Conservation (phyloP, 2,888 invertebrate genomes). For the Drosophila emarginata region DNA sequence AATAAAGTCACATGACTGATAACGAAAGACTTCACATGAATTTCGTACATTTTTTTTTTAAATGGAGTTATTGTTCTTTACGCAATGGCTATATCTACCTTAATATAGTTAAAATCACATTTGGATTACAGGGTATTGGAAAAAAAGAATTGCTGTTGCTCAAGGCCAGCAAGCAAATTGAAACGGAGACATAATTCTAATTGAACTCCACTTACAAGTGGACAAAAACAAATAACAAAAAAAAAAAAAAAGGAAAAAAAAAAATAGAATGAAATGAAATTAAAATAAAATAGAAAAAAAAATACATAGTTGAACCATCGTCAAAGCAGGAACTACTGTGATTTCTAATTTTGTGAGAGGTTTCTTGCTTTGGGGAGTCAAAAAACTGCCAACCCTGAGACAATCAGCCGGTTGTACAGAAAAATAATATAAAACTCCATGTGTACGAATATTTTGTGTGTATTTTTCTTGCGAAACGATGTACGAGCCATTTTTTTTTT, state of each 20-base stretch:
- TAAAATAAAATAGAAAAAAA: background rate
- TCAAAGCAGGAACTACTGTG: slow-evolving; percentile 36
- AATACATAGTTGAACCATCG: background rate
- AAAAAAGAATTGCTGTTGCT: slow-evolving; percentile 19
- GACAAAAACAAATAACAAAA: background rate
- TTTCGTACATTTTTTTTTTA: too few species aligned
- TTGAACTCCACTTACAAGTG: slow-evolving; percentile 21
- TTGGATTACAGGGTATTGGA: background rate
- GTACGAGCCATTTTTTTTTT: slow-evolving; percentile 14
- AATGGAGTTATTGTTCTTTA: background rate
- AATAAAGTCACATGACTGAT: too few species aligned
- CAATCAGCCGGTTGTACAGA: slow-evolving; percentile 38
- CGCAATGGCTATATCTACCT: background rate
- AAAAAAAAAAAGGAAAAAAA: background rate
- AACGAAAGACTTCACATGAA: too few species aligned
- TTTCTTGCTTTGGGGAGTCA: slow-evolving; percentile 44
- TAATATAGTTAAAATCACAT: background rate
- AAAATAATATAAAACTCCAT: slow-evolving; percentile 18
- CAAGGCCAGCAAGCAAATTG: slow-evolving; percentile 27
- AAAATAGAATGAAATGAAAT: slow-evolving; percentile 2
- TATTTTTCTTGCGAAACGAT: slow-evolving; percentile 22
- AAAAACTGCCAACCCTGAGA: slow-evolving; percentile 70
- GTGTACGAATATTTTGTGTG: slow-evolving; percentile 27
- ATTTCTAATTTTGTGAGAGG: slow-evolving; percentile 17
- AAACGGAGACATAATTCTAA: slow-evolving; percentile 9